phyloP scores from a whole-genome alignment of 2,797 vertebrate genomes.

The Bradypodion pumilum region DNA sequence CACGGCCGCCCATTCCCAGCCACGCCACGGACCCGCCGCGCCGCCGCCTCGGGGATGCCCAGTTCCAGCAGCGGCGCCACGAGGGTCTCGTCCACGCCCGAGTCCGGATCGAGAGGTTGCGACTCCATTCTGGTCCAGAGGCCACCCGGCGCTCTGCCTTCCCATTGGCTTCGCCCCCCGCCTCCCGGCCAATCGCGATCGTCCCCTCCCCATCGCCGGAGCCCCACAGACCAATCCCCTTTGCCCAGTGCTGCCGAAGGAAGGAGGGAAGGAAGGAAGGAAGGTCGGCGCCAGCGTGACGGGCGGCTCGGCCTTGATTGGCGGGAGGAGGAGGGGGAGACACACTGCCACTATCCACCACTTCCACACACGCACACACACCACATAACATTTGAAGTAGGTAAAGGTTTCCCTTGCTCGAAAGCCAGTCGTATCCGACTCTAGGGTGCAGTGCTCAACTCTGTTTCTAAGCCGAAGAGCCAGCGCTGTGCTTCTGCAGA shows the following conservation, averaged over 20 bases:
- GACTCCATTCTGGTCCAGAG: constrained; percentile 33
- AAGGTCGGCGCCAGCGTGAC: too few relatives aligned
- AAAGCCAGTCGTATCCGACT: too few relatives aligned
- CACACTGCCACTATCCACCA: too few relatives aligned
- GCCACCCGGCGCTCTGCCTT: background rate
- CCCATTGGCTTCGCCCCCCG: background rate
- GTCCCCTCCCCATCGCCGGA: background rate
- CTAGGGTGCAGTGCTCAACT: too few relatives aligned
- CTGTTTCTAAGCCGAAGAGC: too few relatives aligned
- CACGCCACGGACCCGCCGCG: constrained; percentile 16
- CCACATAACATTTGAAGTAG: too few relatives aligned
- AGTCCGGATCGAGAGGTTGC: background rate
- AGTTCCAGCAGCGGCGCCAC: constrained; percentile 16
- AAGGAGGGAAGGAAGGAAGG: too few relatives aligned
- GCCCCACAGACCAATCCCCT: background rate
- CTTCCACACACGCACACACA: too few relatives aligned
- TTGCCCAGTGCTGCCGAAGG: background rate
- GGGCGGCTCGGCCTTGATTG: too few relatives aligned
- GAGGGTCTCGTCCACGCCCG: constrained; percentile 15
- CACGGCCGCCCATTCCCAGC: rapidly evolving
- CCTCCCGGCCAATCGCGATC: background rate
- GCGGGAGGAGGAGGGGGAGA: too few relatives aligned
- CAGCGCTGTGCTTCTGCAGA: too few relatives aligned
- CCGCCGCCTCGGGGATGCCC: constrained; percentile 29
- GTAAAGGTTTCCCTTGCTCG: too few relatives aligned